Base-by-base conservation (phyloP, 2,797 vertebrate species). In the Trichosurus vulpecula region DNA sequence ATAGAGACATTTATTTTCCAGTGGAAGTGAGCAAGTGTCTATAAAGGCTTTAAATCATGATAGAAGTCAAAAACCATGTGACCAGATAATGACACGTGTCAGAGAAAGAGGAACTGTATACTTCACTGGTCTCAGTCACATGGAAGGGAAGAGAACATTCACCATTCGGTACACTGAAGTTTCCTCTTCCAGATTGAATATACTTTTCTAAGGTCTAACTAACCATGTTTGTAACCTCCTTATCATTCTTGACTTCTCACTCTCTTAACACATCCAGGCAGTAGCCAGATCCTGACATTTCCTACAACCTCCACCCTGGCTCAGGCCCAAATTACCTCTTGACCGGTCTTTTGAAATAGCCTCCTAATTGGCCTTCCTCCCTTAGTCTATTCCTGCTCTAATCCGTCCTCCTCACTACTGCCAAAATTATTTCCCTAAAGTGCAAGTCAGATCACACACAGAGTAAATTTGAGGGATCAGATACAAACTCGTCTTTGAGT, bases 1-100 rank as follows among this genome's bases (percentile, higher is more conserved):
- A 22, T 47, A 97, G 89, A 92, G 52, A 0, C 95, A 47, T 96
- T 93, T 96, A 4, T 53, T 97, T 97, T 90, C 30, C 74, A 96
- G 95, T 87, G 52, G 93, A 90, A 96, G 74, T 54, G 0, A 90
- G 58, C 29, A 95, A 92, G 90, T 89, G 58, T 96, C 93, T 66
- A 92, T 87, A 61, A 35, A 52, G 35, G 29, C 89, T 94, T 22
- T 5, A 95, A 97, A 47, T 56, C 90, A 3, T 66, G 93, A 55
- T 30, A 94, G n/a, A 55, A 92, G 47, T 41, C 90, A 74, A 90
- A 95, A 52, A 96, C 52, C 97, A 95, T 58, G 0, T 93, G 35
- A 11, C 95, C 25, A 94, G 58, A 93, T 96, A 93, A 87, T 16
- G 0, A n/a, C 89, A 11, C 22, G 35, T 95, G 98, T 97, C 95